Evolutionary conservation across 2,888 invertebrate genomes (phyloP).

Genomic region (Xylocampa areola): DNA sequence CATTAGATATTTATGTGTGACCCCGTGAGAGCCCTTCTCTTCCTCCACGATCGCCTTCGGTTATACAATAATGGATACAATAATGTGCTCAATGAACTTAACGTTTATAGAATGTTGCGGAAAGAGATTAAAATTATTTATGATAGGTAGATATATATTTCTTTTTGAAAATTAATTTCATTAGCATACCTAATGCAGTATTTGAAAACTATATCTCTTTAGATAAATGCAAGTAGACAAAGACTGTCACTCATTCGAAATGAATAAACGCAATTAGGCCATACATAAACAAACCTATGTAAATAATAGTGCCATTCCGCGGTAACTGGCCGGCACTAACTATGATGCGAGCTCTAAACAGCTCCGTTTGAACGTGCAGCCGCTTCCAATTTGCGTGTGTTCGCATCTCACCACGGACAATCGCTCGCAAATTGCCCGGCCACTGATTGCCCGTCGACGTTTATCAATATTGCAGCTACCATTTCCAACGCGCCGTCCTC

Average conservation of each 20-base stretch:
- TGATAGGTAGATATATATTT: too few species aligned
- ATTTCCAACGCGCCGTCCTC: constrained; percentile 60
- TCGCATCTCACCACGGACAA: constrained; percentile 85
- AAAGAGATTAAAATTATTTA: too few species aligned
- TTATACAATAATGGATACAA: constrained; percentile 51
- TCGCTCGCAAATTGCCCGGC: constrained; percentile 85
- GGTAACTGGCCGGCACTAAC: constrained; percentile 48
- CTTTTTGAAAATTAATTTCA: too few species aligned
- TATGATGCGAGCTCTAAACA: constrained; percentile 69
- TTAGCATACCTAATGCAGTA: too few species aligned
- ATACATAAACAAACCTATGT: constrained; percentile 42
- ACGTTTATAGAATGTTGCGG: constrained; percentile 14
- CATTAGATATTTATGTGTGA: constrained; percentile 83
- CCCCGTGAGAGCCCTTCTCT: constrained; percentile 79
- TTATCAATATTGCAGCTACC: constrained; percentile 85
- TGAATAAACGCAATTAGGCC: constrained; percentile 36
- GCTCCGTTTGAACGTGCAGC: constrained; percentile 75
- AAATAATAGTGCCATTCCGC: constrained; percentile 49
- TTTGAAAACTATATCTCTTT: too few species aligned
- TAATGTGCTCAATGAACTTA: constrained; percentile 40
- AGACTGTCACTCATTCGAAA: too few species aligned
- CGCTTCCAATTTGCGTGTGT: constrained; percentile 81
- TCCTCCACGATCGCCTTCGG: constrained; percentile 68
- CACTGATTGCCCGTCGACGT: constrained; percentile 84
- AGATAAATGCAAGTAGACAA: too few species aligned